phyloP scores from a whole-genome alignment of 1,140 invertebrate genomes.

The Leptinotarsa lineolata region DNA sequence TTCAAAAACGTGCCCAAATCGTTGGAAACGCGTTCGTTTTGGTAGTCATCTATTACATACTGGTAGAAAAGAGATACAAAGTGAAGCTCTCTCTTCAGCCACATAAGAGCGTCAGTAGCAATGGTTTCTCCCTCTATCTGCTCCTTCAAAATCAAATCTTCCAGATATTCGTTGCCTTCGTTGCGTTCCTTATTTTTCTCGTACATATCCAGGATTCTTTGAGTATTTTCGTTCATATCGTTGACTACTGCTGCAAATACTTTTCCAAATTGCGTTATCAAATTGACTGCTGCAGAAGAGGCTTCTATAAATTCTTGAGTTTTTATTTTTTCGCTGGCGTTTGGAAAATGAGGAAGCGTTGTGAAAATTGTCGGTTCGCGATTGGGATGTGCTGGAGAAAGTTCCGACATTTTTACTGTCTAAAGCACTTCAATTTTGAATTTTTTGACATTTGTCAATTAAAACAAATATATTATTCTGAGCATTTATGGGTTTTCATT shows the following conservation, averaged over 20 bases:
- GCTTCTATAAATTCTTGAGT: constrained; percentile 67
- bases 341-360: constrained; percentile 29
- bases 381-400: no score
- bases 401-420: no score
- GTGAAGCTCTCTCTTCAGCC: constrained; percentile 69
- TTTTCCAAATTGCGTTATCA: constrained; percentile 72
- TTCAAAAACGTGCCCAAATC: constrained; percentile 63
- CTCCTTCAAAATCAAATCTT: constrained; percentile 69
- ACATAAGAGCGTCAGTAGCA: constrained; percentile 66
- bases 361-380: not conserved
- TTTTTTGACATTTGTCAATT: no score
- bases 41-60: constrained; percentile 60
- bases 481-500: no score
- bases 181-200: constrained; percentile 55
- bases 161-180: constrained; percentile 63
- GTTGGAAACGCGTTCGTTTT: constrained; percentile 57
- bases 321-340: constrained; percentile 60
- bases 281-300: constrained; percentile 62
- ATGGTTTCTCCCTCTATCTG: constrained; percentile 57
- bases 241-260: constrained; percentile 71
- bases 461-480: no score
- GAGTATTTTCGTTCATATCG: constrained; percentile 74
- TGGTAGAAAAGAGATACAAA: constrained; percentile 65
- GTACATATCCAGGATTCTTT: constrained; percentile 70
- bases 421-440: no score